These are phyloP conservation scores for Poicephalus gulielmi DNA, from an alignment of 2,113 vertebrate species.

Conservation along the genomic window DNA sequence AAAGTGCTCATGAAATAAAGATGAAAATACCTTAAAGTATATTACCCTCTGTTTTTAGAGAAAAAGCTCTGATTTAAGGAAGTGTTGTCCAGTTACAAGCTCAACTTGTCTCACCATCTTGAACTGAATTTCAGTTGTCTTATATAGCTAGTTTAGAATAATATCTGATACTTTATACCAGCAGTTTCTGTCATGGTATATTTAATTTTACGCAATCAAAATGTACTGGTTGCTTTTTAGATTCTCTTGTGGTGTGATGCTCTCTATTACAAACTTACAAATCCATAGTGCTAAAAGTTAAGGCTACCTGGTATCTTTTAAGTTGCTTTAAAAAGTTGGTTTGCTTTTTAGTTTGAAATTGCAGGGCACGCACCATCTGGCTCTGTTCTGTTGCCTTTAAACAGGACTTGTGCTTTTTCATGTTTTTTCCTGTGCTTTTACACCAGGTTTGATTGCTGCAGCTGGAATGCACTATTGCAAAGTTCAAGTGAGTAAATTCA, in stretches of 20 bases:
- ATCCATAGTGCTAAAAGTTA: not conserved
- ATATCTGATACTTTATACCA: not conserved
- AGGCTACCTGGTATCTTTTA: not conserved
- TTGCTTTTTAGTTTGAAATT: not conserved
- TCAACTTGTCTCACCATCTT: not conserved
- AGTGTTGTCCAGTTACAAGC: not conserved
- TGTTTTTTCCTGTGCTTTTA: not conserved
- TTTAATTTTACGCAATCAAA: not conserved
- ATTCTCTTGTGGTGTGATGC: not conserved
- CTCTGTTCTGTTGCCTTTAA: not conserved
- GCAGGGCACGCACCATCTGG: not conserved
- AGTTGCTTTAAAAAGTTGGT: not conserved
- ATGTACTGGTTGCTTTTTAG: not conserved
- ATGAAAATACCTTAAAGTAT: not conserved
- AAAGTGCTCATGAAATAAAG: conserved; percentile 20
- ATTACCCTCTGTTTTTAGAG: not conserved
- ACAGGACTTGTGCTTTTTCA: not conserved
- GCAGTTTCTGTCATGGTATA: not conserved
- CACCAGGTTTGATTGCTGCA: not conserved
- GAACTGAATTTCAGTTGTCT: not conserved
- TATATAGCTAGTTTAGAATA: not conserved
- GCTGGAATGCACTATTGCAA: not conserved
- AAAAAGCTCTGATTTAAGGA: not conserved
- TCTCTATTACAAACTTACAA: not conserved
- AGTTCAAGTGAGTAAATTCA: not conserved